A percentile compares a stretch with the other conserved stretches of the same genome.
phyloP scores from a whole-genome alignment of 2,113 vertebrate species.

The Alethe castanea region DNA sequence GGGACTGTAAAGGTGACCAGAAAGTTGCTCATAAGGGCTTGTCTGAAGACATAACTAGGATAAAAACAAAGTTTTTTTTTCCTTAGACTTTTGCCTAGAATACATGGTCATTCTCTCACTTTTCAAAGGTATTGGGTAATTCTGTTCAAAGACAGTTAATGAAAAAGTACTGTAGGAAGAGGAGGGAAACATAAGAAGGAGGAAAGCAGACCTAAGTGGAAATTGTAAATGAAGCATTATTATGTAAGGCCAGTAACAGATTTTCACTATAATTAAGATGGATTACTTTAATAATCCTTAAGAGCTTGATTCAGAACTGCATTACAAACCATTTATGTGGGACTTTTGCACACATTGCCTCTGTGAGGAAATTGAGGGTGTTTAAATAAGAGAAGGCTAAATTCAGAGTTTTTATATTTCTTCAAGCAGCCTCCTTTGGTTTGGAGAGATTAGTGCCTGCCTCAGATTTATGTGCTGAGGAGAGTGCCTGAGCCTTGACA shows the following conservation, averaged over 20 bases:
- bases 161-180: neutral
- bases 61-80: neutral
- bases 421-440: neutral
- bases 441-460: neutral
- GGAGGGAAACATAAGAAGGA: neutral
- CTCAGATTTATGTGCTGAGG: neutral
- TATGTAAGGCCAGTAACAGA: conserved; percentile 45
- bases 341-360: conserved; percentile 1
- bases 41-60: neutral
- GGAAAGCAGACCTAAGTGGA: neutral
- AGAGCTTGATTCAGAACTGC: conserved; percentile 41
- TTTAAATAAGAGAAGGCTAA: conserved; percentile 23
- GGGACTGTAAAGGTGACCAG: neutral
- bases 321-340: conserved; percentile 17
- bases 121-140: neutral
- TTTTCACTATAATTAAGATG: conserved; percentile 69
- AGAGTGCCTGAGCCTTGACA: neutral
- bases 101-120: neutral
- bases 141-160: neutral
- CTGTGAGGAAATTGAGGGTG: neutral
- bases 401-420: conserved; percentile 1
- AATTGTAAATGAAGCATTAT: conserved; percentile 52
- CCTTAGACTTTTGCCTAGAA: neutral
- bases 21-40: neutral
- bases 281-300: conserved; percentile 65